Evolutionary conservation across 2,888 invertebrate species (phyloP).

Genomic region (Eupithecia exiguata): DNA sequence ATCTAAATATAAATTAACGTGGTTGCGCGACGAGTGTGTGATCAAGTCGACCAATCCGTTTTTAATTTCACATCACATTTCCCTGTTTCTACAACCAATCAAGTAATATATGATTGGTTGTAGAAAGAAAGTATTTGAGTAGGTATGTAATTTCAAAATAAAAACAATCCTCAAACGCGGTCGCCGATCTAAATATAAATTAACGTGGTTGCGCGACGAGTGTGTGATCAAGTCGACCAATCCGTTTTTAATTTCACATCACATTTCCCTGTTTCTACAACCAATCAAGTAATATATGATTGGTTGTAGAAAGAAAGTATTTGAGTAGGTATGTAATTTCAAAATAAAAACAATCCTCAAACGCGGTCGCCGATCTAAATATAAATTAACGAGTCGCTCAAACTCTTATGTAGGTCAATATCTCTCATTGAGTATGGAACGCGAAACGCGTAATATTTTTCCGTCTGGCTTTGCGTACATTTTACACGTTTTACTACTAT

Average conservation of each 20-base stretch:
- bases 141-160: not conserved
- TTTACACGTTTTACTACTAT: not conserved
- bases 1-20: conserved; percentile 30
- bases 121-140: not conserved
- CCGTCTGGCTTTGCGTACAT: not conserved
- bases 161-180: conserved; percentile 15
- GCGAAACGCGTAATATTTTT: conserved; percentile 13
- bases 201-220: no score
- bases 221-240: no score
- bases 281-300: no score
- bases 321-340: not conserved
- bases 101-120: no score
- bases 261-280: no score
- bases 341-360: conserved; percentile 10
- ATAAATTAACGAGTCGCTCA: conserved; percentile 27
- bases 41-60: no score
- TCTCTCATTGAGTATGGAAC: conserved; percentile 29
- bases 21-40: no score
- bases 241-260: no score
- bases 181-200: conserved; percentile 27
- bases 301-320: no score
- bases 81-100: no score
- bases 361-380: conserved; percentile 22
- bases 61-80: no score
- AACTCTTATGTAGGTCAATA: conserved; percentile 32